A percentile compares a stretch with the other conserved stretches of the same genome.
phyloP scores from a whole-genome alignment of 2,888 invertebrate species.

The Tetrapedia diversipes region DNA sequence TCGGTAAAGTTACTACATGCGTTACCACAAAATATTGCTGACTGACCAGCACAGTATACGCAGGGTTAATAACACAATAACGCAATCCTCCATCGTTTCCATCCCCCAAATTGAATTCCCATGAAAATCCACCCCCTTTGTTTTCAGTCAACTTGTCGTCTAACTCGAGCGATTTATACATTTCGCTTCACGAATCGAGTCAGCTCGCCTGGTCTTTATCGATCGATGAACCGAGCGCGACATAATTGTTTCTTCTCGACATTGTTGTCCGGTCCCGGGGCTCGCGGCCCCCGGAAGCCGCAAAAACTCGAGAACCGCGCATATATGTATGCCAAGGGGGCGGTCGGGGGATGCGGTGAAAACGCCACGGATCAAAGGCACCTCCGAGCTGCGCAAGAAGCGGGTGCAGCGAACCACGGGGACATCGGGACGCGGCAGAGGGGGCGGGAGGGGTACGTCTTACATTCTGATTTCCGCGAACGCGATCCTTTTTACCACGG shows the following conservation, averaged over 20 bases:
- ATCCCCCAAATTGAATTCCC: no score
- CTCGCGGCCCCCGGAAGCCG: conserved; percentile 38
- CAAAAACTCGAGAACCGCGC: conserved; percentile 55
- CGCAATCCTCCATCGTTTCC: no score
- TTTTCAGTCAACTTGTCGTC: conserved; percentile 17
- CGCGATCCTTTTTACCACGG: conserved; percentile 69
- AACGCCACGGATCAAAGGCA: conserved; percentile 66
- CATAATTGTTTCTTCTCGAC: conserved; percentile 59
- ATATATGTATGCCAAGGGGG: conserved; percentile 40
- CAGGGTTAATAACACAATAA: no score
- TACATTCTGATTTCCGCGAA: conserved; percentile 75
- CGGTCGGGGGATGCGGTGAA: conserved; percentile 47
- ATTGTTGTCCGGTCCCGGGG: conserved; percentile 47
- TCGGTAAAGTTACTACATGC: no score
- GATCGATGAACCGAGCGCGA: conserved; percentile 55
- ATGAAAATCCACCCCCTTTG: background rate
- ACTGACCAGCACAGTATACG: no score
- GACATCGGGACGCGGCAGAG: conserved; percentile 44
- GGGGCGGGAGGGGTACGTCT: conserved; percentile 37
- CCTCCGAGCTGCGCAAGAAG: conserved; percentile 62
- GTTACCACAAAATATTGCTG: no score
- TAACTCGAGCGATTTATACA: background rate
- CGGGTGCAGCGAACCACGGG: conserved; percentile 43
- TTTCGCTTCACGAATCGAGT: conserved; percentile 14
- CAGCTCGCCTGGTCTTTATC: conserved; percentile 30